These are phyloP conservation scores for Leptinotarsa tumamoca DNA, from an alignment of 2,888 invertebrate genomes.

Conservation along the genomic window DNA sequence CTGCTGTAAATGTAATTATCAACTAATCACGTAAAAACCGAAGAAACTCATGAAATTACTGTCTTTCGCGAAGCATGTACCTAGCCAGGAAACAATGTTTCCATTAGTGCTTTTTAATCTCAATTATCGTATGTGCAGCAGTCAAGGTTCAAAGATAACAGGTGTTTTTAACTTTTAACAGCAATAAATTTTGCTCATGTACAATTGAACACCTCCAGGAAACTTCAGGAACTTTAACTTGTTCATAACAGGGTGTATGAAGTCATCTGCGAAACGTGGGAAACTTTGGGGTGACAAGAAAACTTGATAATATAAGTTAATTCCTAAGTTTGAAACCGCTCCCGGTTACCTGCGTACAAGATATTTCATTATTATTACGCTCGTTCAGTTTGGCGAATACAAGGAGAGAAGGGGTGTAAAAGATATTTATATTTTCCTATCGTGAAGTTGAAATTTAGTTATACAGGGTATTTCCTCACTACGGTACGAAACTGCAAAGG, in stretches of 20 bases:
- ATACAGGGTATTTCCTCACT: too few species aligned
- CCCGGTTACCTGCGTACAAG: conserved; percentile 2
- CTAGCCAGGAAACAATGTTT: background rate
- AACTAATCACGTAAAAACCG: too few species aligned
- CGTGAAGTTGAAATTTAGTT: too few species aligned
- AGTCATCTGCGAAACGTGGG: conserved; percentile 15
- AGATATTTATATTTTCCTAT: too few species aligned
- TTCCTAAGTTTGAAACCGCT: conserved; percentile 6
- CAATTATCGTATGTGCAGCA: background rate
- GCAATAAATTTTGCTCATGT: conserved; percentile 13
- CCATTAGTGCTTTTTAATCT: background rate
- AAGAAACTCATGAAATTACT: too few species aligned
- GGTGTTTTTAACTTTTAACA: conserved; percentile 1
- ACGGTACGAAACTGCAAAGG: too few species aligned
- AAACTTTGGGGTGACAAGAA: conserved; percentile 13
- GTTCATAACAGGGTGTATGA: conserved; percentile 16
- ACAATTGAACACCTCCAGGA: conserved; percentile 8
- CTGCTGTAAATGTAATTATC: too few species aligned
- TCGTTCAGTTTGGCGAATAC: background rate
- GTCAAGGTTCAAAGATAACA: background rate
- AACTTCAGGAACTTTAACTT: background rate
- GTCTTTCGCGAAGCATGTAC: background rate
- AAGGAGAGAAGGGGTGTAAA: background rate
- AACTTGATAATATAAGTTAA: conserved; percentile 16
- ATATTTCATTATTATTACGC: conserved; percentile 11